phyloP scores from a whole-genome alignment of 2,113 vertebrate species.

The Anser cygnoides region DNA sequence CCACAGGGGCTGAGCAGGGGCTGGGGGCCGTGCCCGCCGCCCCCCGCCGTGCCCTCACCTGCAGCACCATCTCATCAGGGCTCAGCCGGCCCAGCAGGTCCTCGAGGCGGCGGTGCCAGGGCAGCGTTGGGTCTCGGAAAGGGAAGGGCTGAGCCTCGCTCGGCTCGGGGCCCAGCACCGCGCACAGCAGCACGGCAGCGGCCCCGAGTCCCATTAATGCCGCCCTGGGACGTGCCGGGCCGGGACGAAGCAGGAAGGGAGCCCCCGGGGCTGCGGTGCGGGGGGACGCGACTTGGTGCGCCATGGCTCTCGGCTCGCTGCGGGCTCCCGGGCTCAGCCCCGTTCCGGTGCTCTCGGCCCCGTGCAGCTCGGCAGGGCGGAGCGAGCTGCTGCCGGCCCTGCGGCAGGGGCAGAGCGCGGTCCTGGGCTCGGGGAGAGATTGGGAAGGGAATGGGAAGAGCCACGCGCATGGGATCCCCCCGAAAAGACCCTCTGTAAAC shows the following conservation, averaged over 20 bases:
- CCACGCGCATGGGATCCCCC: background rate
- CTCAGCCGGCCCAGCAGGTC: conserved; percentile 55
- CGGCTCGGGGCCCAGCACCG: background rate
- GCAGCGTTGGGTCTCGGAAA: conserved; percentile 55
- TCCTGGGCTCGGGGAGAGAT: no score
- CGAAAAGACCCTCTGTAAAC: background rate
- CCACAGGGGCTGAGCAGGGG: background rate
- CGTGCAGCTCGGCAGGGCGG: background rate
- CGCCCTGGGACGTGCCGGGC: background rate
- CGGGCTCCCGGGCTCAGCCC: background rate
- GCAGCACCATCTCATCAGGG: conserved; percentile 65
- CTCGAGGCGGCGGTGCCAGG: conserved; percentile 57
- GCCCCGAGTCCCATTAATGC: background rate
- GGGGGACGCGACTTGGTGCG: background rate
- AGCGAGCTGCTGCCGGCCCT: background rate
- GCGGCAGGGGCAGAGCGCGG: background rate
- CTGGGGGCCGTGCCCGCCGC: background rate
- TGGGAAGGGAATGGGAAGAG: background rate
- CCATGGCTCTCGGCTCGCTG: background rate
- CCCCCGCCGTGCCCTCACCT: conserved; percentile 31
- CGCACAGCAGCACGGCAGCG: background rate
- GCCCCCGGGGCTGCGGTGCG: no score
- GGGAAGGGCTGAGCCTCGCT: background rate
- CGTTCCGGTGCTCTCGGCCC: background rate
- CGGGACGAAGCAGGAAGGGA: background rate